Percentiles rank a stretch among this genome's conserved stretches.
Evolutionary conservation across 2,113 vertebrate species (phyloP).

Genomic region (Fulica atra): DNA sequence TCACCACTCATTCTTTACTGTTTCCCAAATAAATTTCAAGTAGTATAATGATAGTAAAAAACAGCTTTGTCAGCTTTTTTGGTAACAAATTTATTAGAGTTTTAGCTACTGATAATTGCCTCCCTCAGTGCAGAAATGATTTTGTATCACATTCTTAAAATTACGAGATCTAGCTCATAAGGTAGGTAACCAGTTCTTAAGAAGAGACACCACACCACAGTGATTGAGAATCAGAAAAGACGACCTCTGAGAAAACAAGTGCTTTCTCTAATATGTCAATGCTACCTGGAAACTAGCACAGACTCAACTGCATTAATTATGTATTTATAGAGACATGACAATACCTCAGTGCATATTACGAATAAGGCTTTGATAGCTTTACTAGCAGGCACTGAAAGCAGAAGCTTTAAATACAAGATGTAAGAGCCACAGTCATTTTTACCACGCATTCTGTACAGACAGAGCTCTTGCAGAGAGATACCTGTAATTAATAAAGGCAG

Average conservation of each 20-base stretch:
- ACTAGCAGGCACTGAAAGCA: neutral
- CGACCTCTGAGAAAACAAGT: neutral
- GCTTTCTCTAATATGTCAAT: neutral
- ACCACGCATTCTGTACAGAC: neutral
- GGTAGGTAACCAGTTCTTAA: neutral
- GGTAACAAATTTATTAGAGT: neutral
- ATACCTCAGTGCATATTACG: neutral
- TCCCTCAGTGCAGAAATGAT: neutral
- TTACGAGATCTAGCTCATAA: neutral
- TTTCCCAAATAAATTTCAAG: neutral
- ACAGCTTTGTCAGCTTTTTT: neutral
- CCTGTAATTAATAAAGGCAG: neutral
- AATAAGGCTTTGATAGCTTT: neutral
- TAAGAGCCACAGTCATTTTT: neutral
- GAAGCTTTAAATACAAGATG: neutral
- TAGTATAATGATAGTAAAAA: neutral
- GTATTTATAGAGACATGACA: neutral
- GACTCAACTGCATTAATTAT: neutral
- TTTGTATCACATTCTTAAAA: neutral
- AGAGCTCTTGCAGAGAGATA: neutral
- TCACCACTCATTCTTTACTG: neutral
- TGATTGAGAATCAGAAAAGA: neutral
- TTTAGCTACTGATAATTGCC: neutral
- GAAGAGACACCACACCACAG: neutral
- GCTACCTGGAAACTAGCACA: neutral